Evolutionary conservation across 2,888 invertebrate genomes (phyloP).

Genomic region (Creontiades dilutus): DNA sequence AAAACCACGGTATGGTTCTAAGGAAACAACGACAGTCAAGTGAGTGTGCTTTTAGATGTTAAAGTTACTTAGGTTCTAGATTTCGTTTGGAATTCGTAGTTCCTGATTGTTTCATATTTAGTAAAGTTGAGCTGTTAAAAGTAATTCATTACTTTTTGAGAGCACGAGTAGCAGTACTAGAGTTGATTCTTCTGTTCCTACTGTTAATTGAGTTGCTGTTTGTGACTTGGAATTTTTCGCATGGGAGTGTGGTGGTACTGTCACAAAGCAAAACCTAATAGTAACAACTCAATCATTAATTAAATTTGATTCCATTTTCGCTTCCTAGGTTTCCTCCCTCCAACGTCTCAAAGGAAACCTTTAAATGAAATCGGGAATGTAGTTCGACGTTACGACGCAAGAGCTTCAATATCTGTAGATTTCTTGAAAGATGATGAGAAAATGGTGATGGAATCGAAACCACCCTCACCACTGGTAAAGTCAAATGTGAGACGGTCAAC

Average conservation of each 20-base stretch:
- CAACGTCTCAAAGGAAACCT: slow-evolving; percentile 31
- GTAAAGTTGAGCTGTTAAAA: too few relatives aligned
- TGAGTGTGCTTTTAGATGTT: not conserved
- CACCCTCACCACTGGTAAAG: not conserved
- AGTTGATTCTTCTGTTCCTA: too few relatives aligned
- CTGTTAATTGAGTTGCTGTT: too few relatives aligned
- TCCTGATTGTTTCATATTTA: too few relatives aligned
- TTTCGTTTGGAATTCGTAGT: too few relatives aligned
- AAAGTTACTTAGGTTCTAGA: not conserved
- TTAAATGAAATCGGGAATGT: slow-evolving; percentile 53
- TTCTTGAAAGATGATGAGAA: slow-evolving; percentile 19
- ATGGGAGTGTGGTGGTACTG: too few relatives aligned
- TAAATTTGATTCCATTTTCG: not conserved
- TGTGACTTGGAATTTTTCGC: too few relatives aligned
- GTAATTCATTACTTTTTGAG: too few relatives aligned
- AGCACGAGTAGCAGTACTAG: too few relatives aligned
- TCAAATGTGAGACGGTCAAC: not conserved
- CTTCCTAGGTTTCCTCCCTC: not conserved
- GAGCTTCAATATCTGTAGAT: slow-evolving; percentile 8
- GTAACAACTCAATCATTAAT: not conserved
- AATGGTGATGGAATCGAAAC: not conserved
- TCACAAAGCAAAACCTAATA: too few relatives aligned
- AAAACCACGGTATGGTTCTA: slow-evolving; percentile 35
- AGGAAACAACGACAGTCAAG: slow-evolving; percentile 37
- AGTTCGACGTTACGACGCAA: slow-evolving; percentile 14